phyloP scores from a whole-genome alignment of 2,113 vertebrate genomes.

The Actenoides hombroni region DNA sequence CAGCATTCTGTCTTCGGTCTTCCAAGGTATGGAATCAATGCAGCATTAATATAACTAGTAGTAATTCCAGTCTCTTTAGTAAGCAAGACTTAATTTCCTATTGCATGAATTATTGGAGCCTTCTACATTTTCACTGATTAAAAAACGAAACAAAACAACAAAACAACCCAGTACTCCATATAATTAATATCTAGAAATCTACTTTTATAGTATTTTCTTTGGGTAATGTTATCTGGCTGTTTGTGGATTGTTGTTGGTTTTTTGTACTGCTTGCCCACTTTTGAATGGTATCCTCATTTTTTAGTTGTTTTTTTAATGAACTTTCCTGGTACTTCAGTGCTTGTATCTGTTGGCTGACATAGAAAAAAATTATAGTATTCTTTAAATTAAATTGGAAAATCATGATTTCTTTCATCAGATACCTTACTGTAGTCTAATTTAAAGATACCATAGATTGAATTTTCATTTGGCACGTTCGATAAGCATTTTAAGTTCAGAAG shows the following conservation, averaged over 20 bases:
- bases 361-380: background rate
- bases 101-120: background rate
- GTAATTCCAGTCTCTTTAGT: background rate
- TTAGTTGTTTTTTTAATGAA: background rate
- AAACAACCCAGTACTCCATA: background rate
- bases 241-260: background rate
- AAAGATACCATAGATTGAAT: background rate
- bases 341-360: background rate
- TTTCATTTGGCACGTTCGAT: background rate
- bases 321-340: background rate
- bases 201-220: background rate
- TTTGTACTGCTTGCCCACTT: background rate
- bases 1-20: conserved; percentile 92
- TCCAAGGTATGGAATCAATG: conserved; percentile 84
- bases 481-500: background rate
- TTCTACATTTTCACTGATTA: background rate
- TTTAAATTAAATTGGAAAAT: background rate
- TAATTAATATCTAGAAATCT: background rate
- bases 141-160: background rate
- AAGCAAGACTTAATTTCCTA: background rate
- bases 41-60: background rate
- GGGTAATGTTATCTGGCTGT: background rate
- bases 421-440: background rate
- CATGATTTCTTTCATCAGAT: background rate
- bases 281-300: background rate